Conservation (phyloP, 2,888 invertebrate genomes). For the Melieria picta region DNA sequence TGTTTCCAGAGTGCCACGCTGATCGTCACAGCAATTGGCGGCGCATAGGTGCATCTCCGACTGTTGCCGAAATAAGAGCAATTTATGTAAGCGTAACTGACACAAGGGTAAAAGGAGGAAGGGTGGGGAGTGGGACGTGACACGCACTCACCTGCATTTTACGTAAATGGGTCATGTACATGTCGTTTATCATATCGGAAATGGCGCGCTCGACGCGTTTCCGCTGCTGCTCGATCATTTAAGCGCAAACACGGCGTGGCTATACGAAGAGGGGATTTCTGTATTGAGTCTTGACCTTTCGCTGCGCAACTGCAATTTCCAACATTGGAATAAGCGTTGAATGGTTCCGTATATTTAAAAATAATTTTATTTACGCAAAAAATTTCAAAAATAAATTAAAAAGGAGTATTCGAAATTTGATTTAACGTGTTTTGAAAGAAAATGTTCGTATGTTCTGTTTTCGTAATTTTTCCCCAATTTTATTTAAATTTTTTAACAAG, state of each 20-base stretch:
- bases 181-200: slow-evolving; percentile 57
- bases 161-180: slow-evolving; percentile 54
- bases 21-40: slow-evolving; percentile 54
- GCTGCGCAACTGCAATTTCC: too few relatives aligned
- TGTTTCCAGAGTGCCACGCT: slow-evolving; percentile 51
- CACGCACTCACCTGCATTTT: slow-evolving; percentile 54
- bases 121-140: background rate
- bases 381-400: slow-evolving; percentile 23
- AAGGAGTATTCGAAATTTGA: background rate
- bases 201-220: slow-evolving; percentile 55
- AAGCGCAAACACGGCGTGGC: background rate
- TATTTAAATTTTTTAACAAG: slow-evolving; percentile 21
- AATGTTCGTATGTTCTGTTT: background rate
- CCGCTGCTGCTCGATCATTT: slow-evolving; percentile 55
- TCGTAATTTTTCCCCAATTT: slow-evolving; percentile 1
- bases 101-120: too few relatives aligned
- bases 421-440: too few relatives aligned
- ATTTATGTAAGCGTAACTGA: too few relatives aligned
- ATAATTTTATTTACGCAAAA: slow-evolving; percentile 22
- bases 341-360: slow-evolving; percentile 12
- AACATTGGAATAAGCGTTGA: too few relatives aligned
- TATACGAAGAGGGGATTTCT: background rate
- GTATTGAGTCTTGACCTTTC: too few relatives aligned
- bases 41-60: slow-evolving; percentile 57
- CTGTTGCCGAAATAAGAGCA: slow-evolving; percentile 33